Conservation (phyloP, 2,113 vertebrate species). For the Anolis sagrei region DNA sequence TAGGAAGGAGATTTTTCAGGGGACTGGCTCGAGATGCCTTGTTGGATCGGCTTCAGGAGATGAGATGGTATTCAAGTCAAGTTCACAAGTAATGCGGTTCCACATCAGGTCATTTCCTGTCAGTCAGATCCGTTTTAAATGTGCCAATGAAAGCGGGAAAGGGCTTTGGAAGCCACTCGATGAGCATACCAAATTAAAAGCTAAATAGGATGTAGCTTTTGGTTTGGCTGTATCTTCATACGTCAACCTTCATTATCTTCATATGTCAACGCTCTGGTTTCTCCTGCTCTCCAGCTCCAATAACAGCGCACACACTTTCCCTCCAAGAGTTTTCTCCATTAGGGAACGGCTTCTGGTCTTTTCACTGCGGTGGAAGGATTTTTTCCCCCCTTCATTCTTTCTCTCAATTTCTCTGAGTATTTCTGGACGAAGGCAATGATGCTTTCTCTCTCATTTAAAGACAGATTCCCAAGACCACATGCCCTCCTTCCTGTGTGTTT, state of each 20-base stretch:
- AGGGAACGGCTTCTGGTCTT: background rate
- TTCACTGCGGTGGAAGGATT: fast-evolving
- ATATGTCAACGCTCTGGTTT: slow-evolving; percentile 35
- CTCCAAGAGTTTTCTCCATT: background rate
- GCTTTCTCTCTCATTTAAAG: background rate
- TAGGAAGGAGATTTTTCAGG: fast-evolving
- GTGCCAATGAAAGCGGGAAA: slow-evolving; percentile 49
- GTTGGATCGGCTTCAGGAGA: fast-evolving
- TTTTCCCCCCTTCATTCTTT: background rate
- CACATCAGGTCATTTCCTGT: slow-evolving; percentile 77
- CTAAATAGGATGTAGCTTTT: slow-evolving; percentile 84
- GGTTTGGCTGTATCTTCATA: slow-evolving; percentile 74
- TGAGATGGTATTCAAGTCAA: slow-evolving; percentile 23
- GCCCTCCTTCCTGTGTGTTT: background rate
- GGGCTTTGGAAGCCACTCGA: slow-evolving; percentile 74
- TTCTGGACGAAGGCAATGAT: background rate
- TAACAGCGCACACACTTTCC: background rate
- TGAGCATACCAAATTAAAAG: slow-evolving; percentile 83
- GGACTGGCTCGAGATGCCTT: fast-evolving
- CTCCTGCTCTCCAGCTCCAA: background rate
- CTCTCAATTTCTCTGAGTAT: background rate
- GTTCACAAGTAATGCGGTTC: slow-evolving; percentile 68
- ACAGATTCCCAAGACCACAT: background rate
- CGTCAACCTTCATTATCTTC: slow-evolving; percentile 76
- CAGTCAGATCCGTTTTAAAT: slow-evolving; percentile 80